Percentiles rank a stretch among this genome's conserved stretches.
Evolutionary conservation across 2,113 vertebrate genomes (phyloP).

Genomic region (Mirza zaza): DNA sequence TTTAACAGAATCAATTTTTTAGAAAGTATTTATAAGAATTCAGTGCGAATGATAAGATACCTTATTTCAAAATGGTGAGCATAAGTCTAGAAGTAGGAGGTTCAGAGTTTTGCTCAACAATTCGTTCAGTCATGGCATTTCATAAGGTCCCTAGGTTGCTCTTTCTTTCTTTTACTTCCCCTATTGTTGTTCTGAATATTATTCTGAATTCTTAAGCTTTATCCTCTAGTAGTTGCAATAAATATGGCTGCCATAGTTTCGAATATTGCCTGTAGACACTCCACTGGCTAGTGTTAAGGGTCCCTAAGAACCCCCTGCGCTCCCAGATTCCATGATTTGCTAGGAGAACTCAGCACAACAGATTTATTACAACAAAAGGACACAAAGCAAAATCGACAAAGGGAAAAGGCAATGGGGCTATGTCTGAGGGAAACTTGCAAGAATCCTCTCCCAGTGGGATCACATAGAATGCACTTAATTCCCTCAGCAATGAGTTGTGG

Average conservation of each 20-base stretch:
- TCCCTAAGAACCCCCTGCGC: background rate
- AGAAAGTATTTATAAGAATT: background rate
- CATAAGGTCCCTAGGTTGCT: background rate
- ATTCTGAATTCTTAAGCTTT: background rate
- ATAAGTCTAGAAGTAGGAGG: background rate
- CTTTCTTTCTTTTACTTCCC: background rate
- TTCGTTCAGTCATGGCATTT: background rate
- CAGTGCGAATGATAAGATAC: background rate
- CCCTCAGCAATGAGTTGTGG: background rate
- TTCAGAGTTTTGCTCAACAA: background rate
- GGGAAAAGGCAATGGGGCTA: background rate
- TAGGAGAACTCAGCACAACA: background rate
- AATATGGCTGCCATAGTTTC: background rate
- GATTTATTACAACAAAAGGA: background rate
- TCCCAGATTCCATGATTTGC: background rate
- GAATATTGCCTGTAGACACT: background rate
- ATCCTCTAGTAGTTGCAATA: background rate
- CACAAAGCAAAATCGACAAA: background rate
- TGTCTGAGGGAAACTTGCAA: background rate
- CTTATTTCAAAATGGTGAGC: background rate
- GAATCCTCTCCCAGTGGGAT: background rate
- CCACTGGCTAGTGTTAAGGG: background rate
- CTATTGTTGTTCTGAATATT: background rate
- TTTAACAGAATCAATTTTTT: background rate
- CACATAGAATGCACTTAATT: background rate